Conservation (phyloP, 2,888 invertebrate genomes). For the Notodonta dromedarius region DNA sequence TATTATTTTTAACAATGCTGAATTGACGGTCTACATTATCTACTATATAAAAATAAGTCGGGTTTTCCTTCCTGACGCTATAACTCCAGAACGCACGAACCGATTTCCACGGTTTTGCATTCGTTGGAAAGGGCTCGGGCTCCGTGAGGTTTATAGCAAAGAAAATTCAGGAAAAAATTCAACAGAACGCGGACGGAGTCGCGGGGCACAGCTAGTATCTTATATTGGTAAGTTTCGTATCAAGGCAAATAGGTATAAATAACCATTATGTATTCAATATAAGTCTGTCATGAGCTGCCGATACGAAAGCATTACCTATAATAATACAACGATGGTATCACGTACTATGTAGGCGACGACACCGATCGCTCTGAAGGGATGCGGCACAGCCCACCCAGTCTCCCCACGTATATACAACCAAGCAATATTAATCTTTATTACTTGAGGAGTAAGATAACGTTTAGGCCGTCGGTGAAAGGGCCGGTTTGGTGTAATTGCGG, state of each 20-base stretch:
- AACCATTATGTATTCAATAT: constrained; percentile 33
- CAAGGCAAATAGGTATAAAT: background rate
- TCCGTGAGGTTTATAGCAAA: no score
- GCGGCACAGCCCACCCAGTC: constrained; percentile 65
- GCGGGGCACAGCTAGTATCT: no score
- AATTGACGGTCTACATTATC: no score
- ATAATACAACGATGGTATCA: constrained; percentile 56
- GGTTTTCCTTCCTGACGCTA: no score
- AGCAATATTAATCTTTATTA: constrained; percentile 76
- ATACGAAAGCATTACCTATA: constrained; percentile 50
- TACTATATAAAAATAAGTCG: no score
- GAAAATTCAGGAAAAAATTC: no score
- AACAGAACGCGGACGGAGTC: no score
- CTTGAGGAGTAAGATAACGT: constrained; percentile 64
- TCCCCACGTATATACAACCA: constrained; percentile 46
- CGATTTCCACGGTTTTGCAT: no score
- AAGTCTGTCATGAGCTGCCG: constrained; percentile 41
- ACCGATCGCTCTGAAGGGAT: constrained; percentile 66
- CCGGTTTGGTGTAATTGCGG: constrained; percentile 70
- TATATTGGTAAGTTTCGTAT: no score
- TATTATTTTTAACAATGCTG: no score
- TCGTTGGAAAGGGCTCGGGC: no score
- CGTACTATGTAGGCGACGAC: constrained; percentile 73
- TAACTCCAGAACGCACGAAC: no score
- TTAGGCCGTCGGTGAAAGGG: constrained; percentile 60